Evolutionary conservation across 30 jellyfish, hydroid and myxozoan species (phyloP).

Genomic region (Chironex yamaguchii): DNA sequence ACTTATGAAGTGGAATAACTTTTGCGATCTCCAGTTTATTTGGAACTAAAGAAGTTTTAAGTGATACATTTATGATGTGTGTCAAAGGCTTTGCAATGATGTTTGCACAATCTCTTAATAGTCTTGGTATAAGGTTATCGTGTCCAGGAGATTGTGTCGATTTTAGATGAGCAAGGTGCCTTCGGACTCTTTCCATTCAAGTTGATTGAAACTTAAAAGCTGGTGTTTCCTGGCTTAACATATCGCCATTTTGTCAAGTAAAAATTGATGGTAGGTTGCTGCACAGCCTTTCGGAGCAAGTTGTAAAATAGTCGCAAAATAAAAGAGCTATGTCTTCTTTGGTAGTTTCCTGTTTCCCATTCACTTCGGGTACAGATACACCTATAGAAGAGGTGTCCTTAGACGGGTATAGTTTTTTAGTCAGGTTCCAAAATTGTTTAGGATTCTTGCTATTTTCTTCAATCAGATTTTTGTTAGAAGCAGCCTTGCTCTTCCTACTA

Average conservation of each 20-base stretch:
- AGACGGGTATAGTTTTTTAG: neutral
- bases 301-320: constrained; percentile 27
- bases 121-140: too few species aligned
- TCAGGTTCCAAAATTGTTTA: neutral
- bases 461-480: constrained; percentile 18
- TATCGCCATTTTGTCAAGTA: neutral
- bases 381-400: neutral
- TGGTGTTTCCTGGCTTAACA: neutral
- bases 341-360: constrained; percentile 51
- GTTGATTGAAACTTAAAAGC: neutral
- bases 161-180: neutral
- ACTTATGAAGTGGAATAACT: constrained; percentile 26
- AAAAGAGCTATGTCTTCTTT: constrained; percentile 50
- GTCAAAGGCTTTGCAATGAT: constrained; percentile 39
- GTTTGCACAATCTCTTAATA: too few species aligned
- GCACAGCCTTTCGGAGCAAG: neutral
- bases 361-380: constrained; percentile 35
- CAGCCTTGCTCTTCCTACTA: constrained; percentile 42
- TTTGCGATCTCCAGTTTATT: constrained; percentile 7
- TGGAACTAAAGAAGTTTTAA: constrained; percentile 28
- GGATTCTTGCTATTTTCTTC: constrained; percentile 24
- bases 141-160: too few species aligned
- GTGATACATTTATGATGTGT: constrained; percentile 51
- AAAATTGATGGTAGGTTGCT: neutral
- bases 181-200: neutral